Evolutionary conservation across 2,888 invertebrate genomes (phyloP).

Genomic region (Gastrophysa polygoni): DNA sequence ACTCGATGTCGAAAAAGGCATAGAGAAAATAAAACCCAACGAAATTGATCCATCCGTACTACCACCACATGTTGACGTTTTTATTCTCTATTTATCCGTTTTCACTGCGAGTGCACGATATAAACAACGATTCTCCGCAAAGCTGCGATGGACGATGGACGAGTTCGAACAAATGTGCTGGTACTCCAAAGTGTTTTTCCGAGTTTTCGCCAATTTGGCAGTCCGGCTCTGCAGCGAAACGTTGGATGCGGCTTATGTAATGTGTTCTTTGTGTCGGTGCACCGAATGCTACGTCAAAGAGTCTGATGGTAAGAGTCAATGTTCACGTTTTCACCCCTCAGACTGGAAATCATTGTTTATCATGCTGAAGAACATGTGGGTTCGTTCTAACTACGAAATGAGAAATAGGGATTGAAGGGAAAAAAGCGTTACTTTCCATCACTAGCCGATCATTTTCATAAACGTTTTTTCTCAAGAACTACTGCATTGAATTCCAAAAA

Average conservation of each 20-base stretch:
- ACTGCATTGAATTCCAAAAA: no score
- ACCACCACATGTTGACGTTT: no score
- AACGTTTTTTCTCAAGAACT: no score
- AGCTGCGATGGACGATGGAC: conserved; percentile 16
- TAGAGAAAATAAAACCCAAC: no score
- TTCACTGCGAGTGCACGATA: conserved; percentile 26
- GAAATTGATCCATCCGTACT: not conserved
- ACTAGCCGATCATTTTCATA: no score
- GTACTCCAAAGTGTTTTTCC: conserved; percentile 52
- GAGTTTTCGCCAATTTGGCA: conserved; percentile 51
- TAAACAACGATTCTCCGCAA: conserved; percentile 23
- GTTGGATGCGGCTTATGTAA: conserved; percentile 46
- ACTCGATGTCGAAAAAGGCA: no score
- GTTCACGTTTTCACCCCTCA: not conserved
- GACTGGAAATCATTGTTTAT: no score
- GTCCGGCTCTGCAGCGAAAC: conserved; percentile 46
- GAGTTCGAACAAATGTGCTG: conserved; percentile 46
- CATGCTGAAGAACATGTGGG: no score
- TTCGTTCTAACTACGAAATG: no score
- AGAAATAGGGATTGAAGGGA: no score
- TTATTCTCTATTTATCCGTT: no score
- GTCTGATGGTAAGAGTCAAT: not conserved
- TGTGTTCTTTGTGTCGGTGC: conserved; percentile 47
- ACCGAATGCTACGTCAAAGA: conserved; percentile 1
- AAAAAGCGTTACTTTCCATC: no score